A percentile compares a stretch with the other conserved stretches of the same genome.
phyloP scores from a whole-genome alignment of 2,113 vertebrate genomes.

The Rynchops niger region DNA sequence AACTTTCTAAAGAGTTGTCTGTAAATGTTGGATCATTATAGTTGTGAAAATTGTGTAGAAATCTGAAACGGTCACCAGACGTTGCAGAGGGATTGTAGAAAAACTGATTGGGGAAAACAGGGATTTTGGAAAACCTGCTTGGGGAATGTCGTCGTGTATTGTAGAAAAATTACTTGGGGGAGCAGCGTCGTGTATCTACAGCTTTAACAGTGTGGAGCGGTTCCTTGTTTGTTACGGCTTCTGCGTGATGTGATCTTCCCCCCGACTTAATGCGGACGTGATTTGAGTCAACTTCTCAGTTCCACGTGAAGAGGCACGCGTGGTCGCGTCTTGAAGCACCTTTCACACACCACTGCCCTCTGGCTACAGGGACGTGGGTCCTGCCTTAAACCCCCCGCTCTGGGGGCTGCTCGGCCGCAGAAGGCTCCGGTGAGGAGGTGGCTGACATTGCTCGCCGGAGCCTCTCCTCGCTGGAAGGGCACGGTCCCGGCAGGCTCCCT shows the following conservation, averaged over 20 bases:
- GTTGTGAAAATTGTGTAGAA: neutral
- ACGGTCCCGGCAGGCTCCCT: neutral
- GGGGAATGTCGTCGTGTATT: neutral
- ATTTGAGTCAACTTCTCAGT: neutral
- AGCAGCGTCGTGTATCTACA: accelerated
- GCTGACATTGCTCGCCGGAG: neutral
- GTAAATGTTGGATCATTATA: neutral
- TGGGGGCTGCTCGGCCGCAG: neutral
- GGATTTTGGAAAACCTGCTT: neutral
- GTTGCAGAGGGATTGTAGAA: neutral
- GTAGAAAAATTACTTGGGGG: neutral
- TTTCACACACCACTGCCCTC: accelerated
- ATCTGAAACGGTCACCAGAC: neutral
- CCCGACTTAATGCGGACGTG: accelerated
- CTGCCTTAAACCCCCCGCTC: neutral
- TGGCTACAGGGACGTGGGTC: accelerated
- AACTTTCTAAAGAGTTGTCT: neutral
- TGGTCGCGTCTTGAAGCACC: neutral
- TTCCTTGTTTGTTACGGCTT: neutral
- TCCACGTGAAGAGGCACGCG: neutral
- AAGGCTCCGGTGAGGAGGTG: neutral
- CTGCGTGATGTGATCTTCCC: accelerated
- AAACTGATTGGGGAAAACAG: neutral
- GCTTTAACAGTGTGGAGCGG: neutral
- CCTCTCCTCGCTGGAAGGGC: neutral